These are phyloP conservation scores for Merluccius polli DNA, from an alignment of 2,797 vertebrate species.

Conservation along the genomic window DNA sequence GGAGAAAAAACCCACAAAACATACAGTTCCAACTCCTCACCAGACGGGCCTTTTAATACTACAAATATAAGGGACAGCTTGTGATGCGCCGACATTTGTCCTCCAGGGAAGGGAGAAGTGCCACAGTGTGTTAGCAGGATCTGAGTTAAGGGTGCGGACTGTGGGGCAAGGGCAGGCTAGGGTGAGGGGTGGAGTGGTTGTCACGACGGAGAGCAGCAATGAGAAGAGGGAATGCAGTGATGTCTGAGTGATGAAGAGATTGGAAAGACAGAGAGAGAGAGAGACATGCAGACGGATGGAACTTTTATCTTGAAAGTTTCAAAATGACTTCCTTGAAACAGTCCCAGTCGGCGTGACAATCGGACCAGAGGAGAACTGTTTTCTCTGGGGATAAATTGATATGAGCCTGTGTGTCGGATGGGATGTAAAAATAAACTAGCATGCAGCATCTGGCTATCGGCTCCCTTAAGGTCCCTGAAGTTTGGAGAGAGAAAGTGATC, in stretches of 20 bases:
- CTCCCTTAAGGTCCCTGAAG: too few relatives aligned
- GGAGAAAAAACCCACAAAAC: neutral
- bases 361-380: neutral
- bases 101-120: slow-evolving; percentile 42
- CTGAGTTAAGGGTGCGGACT: slow-evolving; percentile 22
- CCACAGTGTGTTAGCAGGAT: slow-evolving; percentile 46
- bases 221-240: neutral
- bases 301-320: neutral
- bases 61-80: slow-evolving; percentile 8
- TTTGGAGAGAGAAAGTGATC: neutral
- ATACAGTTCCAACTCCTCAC: slow-evolving; percentile 1
- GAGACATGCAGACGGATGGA: neutral
- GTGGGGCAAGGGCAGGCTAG: slow-evolving; percentile 35
- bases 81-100: slow-evolving; percentile 43
- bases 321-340: neutral
- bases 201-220: neutral
- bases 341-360: neutral
- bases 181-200: slow-evolving; percentile 12
- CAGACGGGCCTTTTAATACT: slow-evolving; percentile 55
- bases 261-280: neutral
- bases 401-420: neutral
- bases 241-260: neutral
- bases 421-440: neutral
- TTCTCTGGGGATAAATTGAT: neutral
- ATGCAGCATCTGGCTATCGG: too few relatives aligned